Conservation (phyloP, 2,113 vertebrate species). For the Caranx ignobilis region DNA sequence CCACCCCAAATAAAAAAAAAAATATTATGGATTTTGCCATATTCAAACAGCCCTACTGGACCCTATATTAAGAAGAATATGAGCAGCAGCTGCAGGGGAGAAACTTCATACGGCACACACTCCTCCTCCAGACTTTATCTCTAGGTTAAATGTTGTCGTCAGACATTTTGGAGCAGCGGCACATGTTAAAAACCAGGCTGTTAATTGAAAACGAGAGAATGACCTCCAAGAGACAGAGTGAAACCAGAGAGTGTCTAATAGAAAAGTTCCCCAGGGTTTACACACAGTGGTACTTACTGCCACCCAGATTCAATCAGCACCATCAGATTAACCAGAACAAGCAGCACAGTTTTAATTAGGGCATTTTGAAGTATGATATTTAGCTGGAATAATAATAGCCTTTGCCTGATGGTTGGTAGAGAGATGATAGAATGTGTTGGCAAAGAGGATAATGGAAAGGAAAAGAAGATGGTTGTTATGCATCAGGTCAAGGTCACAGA, state of each 20-base stretch:
- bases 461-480: conserved; percentile 33
- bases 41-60: no score
- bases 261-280: conserved; percentile 74
- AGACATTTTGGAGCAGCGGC: conserved; percentile 59
- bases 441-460: conserved; percentile 43
- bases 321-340: conserved; percentile 70
- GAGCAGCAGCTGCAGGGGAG: neutral
- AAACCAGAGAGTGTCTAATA: conserved; percentile 54
- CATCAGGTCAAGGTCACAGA: conserved; percentile 67
- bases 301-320: conserved; percentile 78
- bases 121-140: conserved; percentile 9
- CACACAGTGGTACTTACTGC: conserved; percentile 81
- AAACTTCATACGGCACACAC: neutral
- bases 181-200: conserved; percentile 63
- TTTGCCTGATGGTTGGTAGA: conserved; percentile 60
- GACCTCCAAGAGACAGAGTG: conserved; percentile 67
- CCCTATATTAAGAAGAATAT: neutral
- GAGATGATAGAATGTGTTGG: conserved; percentile 35
- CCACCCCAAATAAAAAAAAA: no score
- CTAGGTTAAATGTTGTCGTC: conserved; percentile 68
- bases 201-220: conserved; percentile 76
- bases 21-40: no score
- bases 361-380: conserved; percentile 68
- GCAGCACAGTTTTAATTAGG: conserved; percentile 79
- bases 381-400: conserved; percentile 71